Conservation (phyloP, 2,797 vertebrate species). For the Microcaecilia unicolor region DNA sequence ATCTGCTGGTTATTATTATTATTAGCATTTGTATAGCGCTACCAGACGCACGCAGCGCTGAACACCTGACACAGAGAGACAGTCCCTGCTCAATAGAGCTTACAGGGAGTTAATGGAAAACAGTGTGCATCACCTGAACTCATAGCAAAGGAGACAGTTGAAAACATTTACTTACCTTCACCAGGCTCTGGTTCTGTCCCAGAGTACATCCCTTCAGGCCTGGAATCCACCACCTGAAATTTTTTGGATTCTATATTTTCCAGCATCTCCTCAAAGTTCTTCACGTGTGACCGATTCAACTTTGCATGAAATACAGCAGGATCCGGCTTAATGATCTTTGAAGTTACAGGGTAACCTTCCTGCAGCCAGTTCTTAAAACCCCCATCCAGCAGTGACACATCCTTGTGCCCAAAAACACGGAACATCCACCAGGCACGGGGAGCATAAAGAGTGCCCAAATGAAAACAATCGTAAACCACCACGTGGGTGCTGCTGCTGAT, state of each 20-base stretch:
- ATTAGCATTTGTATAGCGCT: no score
- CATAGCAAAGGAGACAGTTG: no score
- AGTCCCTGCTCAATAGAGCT: no score
- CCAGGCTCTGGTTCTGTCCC: slow-evolving; percentile 82
- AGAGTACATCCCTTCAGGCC: slow-evolving; percentile 68
- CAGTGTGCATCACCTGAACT: no score
- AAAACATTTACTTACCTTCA: slow-evolving; percentile 59
- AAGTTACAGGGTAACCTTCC: slow-evolving; percentile 60
- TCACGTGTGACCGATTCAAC: slow-evolving; percentile 60
- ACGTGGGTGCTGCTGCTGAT: slow-evolving; percentile 79
- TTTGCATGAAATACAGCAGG: slow-evolving; percentile 50
- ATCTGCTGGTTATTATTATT: no score
- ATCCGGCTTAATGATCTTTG: slow-evolving; percentile 45
- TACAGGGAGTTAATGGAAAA: no score
- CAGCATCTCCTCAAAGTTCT: slow-evolving; percentile 76
- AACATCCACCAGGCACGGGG: slow-evolving; percentile 97
- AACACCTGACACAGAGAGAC: no score
- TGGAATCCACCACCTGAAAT: slow-evolving; percentile 80
- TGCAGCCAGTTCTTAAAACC: slow-evolving; percentile 79
- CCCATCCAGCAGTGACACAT: slow-evolving; percentile 82
- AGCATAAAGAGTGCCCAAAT: slow-evolving; percentile 72
- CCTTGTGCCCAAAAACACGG: slow-evolving; percentile 74
- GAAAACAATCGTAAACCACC: slow-evolving; percentile 83
- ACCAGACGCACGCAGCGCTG: no score
- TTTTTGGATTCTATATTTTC: slow-evolving; percentile 60